These are phyloP conservation scores for Habroteleia sp. DNA, from an alignment of 2,888 invertebrate genomes.

Conservation along the genomic window DNA sequence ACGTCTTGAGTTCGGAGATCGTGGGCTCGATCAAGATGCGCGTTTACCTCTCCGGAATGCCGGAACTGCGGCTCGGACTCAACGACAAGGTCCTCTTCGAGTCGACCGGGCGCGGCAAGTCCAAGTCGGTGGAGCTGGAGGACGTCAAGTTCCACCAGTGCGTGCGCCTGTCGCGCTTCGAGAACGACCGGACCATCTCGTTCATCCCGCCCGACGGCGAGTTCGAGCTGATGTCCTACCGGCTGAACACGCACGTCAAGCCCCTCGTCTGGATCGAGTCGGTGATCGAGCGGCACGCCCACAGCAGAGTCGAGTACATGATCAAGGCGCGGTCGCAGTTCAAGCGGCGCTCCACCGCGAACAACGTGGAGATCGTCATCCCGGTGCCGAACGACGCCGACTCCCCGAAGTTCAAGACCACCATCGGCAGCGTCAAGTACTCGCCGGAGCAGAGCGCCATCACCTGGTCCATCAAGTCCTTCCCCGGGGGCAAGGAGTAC, in stretches of 20 bases:
- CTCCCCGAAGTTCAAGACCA: conserved; percentile 98
- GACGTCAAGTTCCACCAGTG: conserved; percentile 99
- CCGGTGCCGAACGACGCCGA: conserved; percentile 98
- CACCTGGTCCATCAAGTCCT: conserved; percentile 98
- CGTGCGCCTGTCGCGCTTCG: conserved; percentile 96
- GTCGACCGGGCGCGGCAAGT: conserved; percentile 97
- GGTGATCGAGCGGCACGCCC: conserved; percentile 97
- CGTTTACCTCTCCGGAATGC: conserved; percentile 99
- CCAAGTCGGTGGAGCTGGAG: conserved; percentile 98
- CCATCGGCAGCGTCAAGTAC: conserved; percentile 98
- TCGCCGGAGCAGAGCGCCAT: conserved; percentile 98
- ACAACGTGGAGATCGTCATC: conserved; percentile 98
- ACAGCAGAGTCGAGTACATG: conserved; percentile 99
- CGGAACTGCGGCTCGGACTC: conserved; percentile 95
- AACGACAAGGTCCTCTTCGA: conserved; percentile 99
- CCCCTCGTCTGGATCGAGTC: conserved; percentile 99
- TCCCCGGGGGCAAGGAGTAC: conserved; percentile 99
- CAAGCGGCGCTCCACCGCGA: conserved; percentile 97
- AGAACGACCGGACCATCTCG: conserved; percentile 98
- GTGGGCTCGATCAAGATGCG: conserved; percentile 99
- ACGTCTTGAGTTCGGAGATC: conserved; percentile 97
- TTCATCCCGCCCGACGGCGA: conserved; percentile 99
- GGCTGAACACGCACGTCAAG: conserved; percentile 97
- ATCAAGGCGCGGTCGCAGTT: conserved; percentile 99
- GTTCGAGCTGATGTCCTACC: conserved; percentile 99